Conservation (phyloP, 2,888 invertebrate genomes). For the Tachina grossa region DNA sequence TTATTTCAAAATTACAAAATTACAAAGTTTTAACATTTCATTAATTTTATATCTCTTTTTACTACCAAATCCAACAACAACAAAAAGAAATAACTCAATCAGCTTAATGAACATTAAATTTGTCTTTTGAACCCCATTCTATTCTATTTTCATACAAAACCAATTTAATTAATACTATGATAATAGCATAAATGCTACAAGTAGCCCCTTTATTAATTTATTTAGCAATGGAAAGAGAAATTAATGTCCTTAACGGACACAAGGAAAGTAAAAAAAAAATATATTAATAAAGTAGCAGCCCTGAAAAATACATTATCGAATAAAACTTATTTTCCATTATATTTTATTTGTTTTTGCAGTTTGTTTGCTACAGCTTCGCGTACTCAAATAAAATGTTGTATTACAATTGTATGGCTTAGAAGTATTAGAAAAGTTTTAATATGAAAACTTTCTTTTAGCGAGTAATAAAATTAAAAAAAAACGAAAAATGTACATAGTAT, state of each 20-base stretch:
- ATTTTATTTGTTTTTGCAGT: not conserved
- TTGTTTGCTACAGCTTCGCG: not conserved
- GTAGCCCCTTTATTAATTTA: not conserved
- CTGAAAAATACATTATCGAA: not conserved
- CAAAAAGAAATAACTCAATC: not conserved
- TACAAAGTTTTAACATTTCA: no score
- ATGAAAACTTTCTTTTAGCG: not conserved
- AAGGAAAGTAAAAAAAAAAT: not conserved
- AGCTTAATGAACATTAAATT: not conserved
- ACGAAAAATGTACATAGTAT: not conserved
- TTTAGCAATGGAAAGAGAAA: not conserved
- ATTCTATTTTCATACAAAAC: not conserved
- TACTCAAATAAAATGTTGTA: not conserved
- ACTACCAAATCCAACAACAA: no score
- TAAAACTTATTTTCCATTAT: not conserved
- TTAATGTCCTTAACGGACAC: not conserved
- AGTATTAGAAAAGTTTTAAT: constrained; percentile 11
- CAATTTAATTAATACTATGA: not conserved
- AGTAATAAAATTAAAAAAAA: not conserved
- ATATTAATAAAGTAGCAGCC: not conserved
- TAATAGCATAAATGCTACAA: not conserved
- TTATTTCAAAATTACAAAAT: no score
- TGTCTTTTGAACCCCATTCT: not conserved
- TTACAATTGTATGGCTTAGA: not conserved
- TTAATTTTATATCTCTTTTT: no score